Percentiles rank a stretch among this genome's conserved stretches.
These are phyloP conservation scores for Sinohyriopsis cumingii DNA, from an alignment of 2,888 invertebrate genomes.

Conservation along the genomic window DNA sequence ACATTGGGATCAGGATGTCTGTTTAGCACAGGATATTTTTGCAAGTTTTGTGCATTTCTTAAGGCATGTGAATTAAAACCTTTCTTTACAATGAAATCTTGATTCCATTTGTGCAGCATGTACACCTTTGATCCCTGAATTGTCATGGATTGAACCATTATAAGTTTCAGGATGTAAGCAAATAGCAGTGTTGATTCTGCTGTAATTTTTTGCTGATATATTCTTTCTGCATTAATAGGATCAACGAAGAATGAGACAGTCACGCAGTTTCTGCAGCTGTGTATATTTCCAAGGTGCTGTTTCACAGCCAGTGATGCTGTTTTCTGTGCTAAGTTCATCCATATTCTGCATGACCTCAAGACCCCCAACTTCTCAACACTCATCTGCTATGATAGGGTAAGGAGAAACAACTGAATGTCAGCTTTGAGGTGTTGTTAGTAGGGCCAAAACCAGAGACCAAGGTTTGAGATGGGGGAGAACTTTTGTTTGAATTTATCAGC, in stretches of 20 bases:
- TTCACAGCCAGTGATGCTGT: conserved; percentile 97
- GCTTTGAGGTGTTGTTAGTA: background rate
- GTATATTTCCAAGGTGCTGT: conserved; percentile 96
- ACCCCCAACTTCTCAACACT: conserved; percentile 98
- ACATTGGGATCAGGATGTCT: no score
- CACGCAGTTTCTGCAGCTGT: conserved; percentile 95
- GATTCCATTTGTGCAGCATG: no score
- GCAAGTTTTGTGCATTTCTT: no score
- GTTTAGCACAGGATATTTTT: no score
- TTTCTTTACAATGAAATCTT: no score
- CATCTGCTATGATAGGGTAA: conserved; percentile 95
- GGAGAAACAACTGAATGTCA: conserved; percentile 9
- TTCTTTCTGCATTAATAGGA: conserved; percentile 73
- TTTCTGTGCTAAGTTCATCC: conserved; percentile 97
- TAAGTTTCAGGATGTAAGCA: no score
- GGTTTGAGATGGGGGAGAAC: background rate
- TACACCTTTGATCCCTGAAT: no score
- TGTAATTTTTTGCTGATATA: no score
- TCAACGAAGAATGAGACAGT: conserved; percentile 96
- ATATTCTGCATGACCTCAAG: conserved; percentile 93
- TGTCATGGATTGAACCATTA: no score
- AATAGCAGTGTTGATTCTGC: no score
- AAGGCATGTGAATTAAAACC: no score
- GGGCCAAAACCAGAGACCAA: background rate
- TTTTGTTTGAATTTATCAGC: background rate